Percentiles rank a stretch among this genome's conserved stretches.
Evolutionary conservation across 2,888 invertebrate species (phyloP).

Genomic region (Drepana falcataria): DNA sequence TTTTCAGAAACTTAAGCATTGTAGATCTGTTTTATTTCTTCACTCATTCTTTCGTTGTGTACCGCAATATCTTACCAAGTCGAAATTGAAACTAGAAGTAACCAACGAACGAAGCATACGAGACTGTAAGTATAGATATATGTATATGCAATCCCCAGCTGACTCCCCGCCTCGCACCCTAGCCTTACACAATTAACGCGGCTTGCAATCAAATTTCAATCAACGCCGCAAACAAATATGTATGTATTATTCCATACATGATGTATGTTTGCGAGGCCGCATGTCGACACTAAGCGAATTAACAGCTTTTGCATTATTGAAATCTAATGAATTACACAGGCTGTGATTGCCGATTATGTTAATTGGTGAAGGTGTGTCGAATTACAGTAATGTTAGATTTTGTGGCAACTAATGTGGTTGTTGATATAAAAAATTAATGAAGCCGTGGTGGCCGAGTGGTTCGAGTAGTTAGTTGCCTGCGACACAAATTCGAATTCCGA

Average conservation of each 20-base stretch:
- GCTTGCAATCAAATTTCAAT: not conserved
- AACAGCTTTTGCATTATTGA: constrained; percentile 1
- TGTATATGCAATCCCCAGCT: too few relatives aligned
- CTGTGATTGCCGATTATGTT: not conserved
- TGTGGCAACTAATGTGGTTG: not conserved
- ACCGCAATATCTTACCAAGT: too few relatives aligned
- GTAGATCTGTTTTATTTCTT: too few relatives aligned
- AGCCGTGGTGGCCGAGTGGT: too few relatives aligned
- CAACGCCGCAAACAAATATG: not conserved
- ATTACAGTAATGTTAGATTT: not conserved
- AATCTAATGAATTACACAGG: not conserved
- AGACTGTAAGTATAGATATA: too few relatives aligned
- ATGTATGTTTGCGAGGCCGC: not conserved
- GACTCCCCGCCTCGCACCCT: not conserved
- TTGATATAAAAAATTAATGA: too few relatives aligned
- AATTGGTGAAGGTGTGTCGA: not conserved
- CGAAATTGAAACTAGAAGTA: too few relatives aligned
- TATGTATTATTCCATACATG: not conserved
- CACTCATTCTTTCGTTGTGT: too few relatives aligned
- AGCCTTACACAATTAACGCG: not conserved
- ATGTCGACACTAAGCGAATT: not conserved
- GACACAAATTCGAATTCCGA: too few relatives aligned
- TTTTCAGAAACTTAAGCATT: too few relatives aligned
- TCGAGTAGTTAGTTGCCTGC: too few relatives aligned
- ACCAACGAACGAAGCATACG: too few relatives aligned